Base-by-base conservation (phyloP, 2,797 vertebrate species). In the Dermochelys coriacea region DNA sequence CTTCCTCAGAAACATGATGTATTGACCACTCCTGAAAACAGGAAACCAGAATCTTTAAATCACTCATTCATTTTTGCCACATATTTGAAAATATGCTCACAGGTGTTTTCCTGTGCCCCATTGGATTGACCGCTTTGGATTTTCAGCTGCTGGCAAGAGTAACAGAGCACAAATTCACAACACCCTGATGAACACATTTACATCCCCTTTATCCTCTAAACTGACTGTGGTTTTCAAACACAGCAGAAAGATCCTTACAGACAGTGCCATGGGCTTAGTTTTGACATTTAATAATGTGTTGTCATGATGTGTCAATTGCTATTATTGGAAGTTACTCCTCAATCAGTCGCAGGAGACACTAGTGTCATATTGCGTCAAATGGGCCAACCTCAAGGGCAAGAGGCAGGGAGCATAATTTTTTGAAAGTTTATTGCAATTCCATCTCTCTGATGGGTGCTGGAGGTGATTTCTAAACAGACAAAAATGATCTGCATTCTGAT, bases 221-320 rank as follows among this genome's bases (percentile, higher is more conserved):
- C 7, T 84, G 47, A 93, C 52, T 77, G 25, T 84, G 57, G 54
- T 89, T 91, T 90, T 84, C 83, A 51, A 21, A 88, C 95, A 78
- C 57, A 88, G 41, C 61, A 91, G 71, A 88, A 94, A 78, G 74
- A 34, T 84, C n/a, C 49, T 45, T 80, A 25, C 59, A 91, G 59
- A 80, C 1, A 92, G 45, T 91, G 84, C 71, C 81, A 77, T 79
- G 57, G 84, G 80, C 52, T 87, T 87, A 27, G 68, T 91, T 96
- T 93, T 89, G 87, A 75, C 91, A 80, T 21, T 91, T 92, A 94
- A 85, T 91, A 95, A 81, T 57, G 52, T 23, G 64, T 85, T 96
- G 93, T 93, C 94, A 94, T 84, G 85, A 93, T 84, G 9, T 87
- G 95, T 95, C 59, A 90, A 87, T 89, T 92, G 52, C 29, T 83